Percentiles rank a stretch among this genome's conserved stretches.
Evolutionary conservation across 2,888 invertebrate species (phyloP).

Genomic region (Baronia brevicornis): DNA sequence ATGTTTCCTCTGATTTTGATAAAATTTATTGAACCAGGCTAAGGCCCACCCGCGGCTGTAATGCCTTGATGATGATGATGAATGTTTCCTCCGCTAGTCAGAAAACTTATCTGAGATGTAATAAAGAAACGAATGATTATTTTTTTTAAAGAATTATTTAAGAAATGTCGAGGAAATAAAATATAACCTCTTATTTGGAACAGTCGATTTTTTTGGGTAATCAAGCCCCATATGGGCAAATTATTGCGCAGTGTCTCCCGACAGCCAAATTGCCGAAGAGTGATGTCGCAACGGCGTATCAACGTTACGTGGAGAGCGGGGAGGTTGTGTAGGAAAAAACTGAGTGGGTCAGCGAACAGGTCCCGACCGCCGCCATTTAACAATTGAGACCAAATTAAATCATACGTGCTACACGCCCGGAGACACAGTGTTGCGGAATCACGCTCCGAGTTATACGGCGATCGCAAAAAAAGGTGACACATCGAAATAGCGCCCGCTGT

Average conservation of each 20-base stretch:
- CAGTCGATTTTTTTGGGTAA: constrained; percentile 14
- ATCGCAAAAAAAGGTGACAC: constrained; percentile 13
- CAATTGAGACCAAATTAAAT: constrained; percentile 29
- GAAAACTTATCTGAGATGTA: no score
- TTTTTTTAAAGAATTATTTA: no score
- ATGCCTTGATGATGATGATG: no score
- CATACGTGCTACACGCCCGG: constrained; percentile 21
- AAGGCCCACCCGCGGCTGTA: no score
- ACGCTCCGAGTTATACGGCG: constrained; percentile 3
- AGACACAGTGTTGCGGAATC: constrained; percentile 8
- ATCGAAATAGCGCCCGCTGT: constrained; percentile 12
- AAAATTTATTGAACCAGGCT: no score
- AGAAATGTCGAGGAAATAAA: constrained; percentile 6
- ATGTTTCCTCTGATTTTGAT: no score
- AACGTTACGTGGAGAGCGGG: constrained; percentile 15
- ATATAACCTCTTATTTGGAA: constrained; percentile 6
- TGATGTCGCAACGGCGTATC: constrained; percentile 22
- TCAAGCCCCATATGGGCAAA: constrained; percentile 12
- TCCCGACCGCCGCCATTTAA: constrained; percentile 28
- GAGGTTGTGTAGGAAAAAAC: constrained; percentile 36
- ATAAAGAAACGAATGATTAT: no score
- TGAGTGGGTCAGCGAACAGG: constrained; percentile 47
- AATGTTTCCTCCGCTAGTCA: no score
- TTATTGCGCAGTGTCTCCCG: constrained; percentile 15
- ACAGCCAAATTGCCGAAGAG: constrained; percentile 20